These are phyloP conservation scores for Pterocles burchelli DNA, from an alignment of 2,113 vertebrate species.

Conservation along the genomic window DNA sequence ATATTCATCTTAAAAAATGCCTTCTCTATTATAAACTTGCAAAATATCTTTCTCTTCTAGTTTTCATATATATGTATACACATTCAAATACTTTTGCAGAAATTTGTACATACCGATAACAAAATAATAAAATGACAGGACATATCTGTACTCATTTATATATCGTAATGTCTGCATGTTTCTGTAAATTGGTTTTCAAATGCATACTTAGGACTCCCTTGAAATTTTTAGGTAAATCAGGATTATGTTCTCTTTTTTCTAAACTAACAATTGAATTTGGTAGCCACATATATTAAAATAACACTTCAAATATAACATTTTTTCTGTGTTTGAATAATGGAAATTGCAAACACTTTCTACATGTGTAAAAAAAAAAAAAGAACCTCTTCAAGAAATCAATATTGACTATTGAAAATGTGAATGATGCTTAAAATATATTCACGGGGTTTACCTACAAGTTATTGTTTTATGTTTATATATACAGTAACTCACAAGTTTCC, in stretches of 20 bases:
- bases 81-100: not conserved
- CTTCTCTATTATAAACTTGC: not conserved
- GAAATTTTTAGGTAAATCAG: slow-evolving; percentile 1
- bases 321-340: not conserved
- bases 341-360: not conserved
- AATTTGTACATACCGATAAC: not conserved
- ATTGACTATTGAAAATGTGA: slow-evolving; percentile 27
- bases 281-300: slow-evolving; percentile 14
- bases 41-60: not conserved
- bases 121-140: slow-evolving; percentile 32
- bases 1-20: slow-evolving; percentile 22
- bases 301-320: not conserved
- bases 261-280: not conserved
- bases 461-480: slow-evolving; percentile 19
- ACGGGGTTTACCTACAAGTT: not conserved
- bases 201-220: not conserved
- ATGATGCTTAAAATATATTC: slow-evolving; percentile 29
- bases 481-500: slow-evolving; percentile 1
- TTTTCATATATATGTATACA: not conserved
- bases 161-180: slow-evolving; percentile 10
- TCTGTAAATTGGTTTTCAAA: slow-evolving; percentile 33
- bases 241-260: not conserved
- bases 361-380: not conserved
- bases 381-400: not conserved
- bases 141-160: slow-evolving; percentile 40